These are phyloP conservation scores for Polyommatus iphigenia DNA, from an alignment of 2,888 invertebrate species.

Conservation along the genomic window DNA sequence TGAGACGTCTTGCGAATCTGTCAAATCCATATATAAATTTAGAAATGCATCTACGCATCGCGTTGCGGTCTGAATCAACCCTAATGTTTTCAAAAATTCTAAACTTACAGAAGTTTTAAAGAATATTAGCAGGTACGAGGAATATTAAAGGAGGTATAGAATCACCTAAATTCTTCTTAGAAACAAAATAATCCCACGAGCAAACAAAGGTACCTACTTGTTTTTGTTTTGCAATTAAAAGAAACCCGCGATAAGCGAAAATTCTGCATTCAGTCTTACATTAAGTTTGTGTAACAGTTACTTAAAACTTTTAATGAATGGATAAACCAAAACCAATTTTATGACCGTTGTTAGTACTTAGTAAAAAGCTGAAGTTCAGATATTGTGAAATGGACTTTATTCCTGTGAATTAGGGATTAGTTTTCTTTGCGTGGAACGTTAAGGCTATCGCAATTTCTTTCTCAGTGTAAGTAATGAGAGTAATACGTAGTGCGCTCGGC, in stretches of 20 bases:
- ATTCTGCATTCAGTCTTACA: slow-evolving; percentile 4
- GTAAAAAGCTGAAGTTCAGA: background rate
- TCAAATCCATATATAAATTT: too few relatives aligned
- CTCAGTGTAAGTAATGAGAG: slow-evolving; percentile 24
- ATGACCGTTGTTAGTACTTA: slow-evolving; percentile 15
- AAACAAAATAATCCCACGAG: background rate
- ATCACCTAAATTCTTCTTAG: background rate
- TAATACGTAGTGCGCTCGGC: slow-evolving; percentile 9
- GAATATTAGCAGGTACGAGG: too few relatives aligned
- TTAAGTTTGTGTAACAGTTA: slow-evolving; percentile 20
- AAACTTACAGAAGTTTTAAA: too few relatives aligned
- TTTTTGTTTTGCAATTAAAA: background rate
- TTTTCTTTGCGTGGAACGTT: background rate
- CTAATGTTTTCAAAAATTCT: too few relatives aligned
- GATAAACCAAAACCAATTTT: slow-evolving; percentile 31
- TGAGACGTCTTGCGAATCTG: too few relatives aligned
- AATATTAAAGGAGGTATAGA: background rate
- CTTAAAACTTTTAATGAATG: slow-evolving; percentile 31
- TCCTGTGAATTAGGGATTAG: background rate
- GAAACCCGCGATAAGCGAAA: background rate
- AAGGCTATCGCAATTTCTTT: slow-evolving; percentile 29
- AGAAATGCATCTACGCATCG: too few relatives aligned
- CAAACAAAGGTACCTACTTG: background rate
- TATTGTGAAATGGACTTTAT: background rate
- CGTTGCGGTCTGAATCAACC: too few relatives aligned